Base-by-base conservation (phyloP, 1,140 invertebrate species). In the Trichomalopsis sarcophagae region DNA sequence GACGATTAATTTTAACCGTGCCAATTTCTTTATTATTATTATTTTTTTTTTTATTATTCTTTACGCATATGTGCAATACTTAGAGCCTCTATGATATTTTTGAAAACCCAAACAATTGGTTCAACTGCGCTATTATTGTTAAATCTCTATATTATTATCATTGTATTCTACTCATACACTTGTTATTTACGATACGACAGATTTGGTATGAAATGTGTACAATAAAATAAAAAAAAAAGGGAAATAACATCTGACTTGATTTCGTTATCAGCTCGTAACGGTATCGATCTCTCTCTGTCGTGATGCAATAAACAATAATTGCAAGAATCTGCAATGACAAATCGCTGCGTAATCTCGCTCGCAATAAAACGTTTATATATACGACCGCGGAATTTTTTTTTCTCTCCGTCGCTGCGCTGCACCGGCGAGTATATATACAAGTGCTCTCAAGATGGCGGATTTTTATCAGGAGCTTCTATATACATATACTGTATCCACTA, bases 201-300 rank as follows among this genome's bases (percentile, higher is more conserved):
- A 71, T 84, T 84, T 84, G 82, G 82, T 84, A 84, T 79, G 27
- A 84, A 79, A 84, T 77, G 50, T 84, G 66, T 55, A 84, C 71
- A 79, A 84, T 84, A 79, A 84, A 84, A 84, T 78, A 84, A 79
- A 84, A 50, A 71, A 73, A 78, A 55, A 21, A 6, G 11, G 47
- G 50, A 82, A 62, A 17, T 21, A 62, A 62, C 6, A 62, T 62
- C 17, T 21, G 55, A 17, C 17, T 62, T n/a, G 55, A 62, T 62
- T 62, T 62, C 17, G 21, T 21, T 62, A 62, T 62, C 21, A 44
- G 6, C 40, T 5, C 40, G 40, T 44, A 62, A n/a, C 13, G 17
- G 50, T 17, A n/a, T 6, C 6, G 14, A n/a, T n/a, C 21, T 4
- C 21, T 62, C 17, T n/a, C 55, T 27, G 27, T 27, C 27, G 17